Evolutionary conservation across 2,888 invertebrate genomes (phyloP), one percentile per base, ranked within the genome.

Genomic region (Drosophila greeni): DNA sequence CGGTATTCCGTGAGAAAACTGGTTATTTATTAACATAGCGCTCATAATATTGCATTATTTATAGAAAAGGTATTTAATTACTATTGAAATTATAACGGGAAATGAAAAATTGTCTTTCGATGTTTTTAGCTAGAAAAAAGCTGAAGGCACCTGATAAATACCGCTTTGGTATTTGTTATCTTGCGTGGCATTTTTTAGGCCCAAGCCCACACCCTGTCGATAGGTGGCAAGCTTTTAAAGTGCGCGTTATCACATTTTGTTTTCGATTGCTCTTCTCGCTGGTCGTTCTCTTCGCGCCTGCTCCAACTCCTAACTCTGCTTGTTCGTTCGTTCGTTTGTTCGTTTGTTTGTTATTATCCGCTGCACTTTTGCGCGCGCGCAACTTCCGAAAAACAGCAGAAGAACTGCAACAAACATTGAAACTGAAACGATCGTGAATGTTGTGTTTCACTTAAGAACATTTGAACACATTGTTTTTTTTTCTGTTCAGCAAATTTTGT

Each of bases 201-300:
- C 14, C 23, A 39, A 20, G 14, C 14, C 14, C 16, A 20, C 7
- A 7, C 0, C 6, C 5, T 14, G 3, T 39, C 20, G 1, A 14
- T 20, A 3, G 39, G 5, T 36, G 40, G 14, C 42, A 26, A 26
- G 43, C 73, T 74, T 74, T 72, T 72, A 66, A 70, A 75, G 56
- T 66, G 72, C 71, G 73, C 73, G 65, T 75, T 72, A 70, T 23
- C 53, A 24, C 37, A 45, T 59, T 65, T 72, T 74, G 76, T 76
- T 73, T 78, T 70, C 66, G 65, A 68, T 43, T 24, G 72, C 76
- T 78, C 76, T 68, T 73, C 76, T 76, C 74, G 76, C 74, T 77
- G 74, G 76, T 77, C 68, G 77, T 66, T 66, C 39, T 29, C 36
- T 53, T 29, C 51, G 37, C 58, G 51, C 43, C 34, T 31, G 29